Evolutionary conservation across 2,797 vertebrate species (phyloP), one percentile per base, ranked within the genome.

Genomic region (Falco naumanni): DNA sequence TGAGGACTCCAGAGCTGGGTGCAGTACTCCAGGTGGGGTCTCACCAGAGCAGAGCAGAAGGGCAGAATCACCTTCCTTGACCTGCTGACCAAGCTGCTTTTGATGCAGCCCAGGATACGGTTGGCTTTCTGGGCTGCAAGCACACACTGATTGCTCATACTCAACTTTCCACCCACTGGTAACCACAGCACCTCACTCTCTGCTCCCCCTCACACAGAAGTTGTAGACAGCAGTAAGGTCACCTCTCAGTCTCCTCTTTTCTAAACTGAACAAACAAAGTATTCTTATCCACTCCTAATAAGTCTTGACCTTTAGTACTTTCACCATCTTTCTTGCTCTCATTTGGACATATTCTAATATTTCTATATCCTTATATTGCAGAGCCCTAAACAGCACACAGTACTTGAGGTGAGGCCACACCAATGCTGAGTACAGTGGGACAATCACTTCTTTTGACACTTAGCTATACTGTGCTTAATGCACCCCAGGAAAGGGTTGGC

Each of bases 111-210:
- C 16, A 43, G 66, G 31, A 18, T 37, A 37, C 10, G 15, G 7
- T 6, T 66, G 5, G 24, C 43, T 43, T 43, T 43, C 43, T 43
- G 43, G 43, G 16, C 60, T 78, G 14, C 2, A 3, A 50, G 11
- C 0, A 0, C 17, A 34, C 20, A 43, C 14, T 50, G 41, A 14
- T 18, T 28, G 9, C 11, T 72, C 19, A 31, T 8, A 12, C 12
- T 33, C 10, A 72, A 1, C 54, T 34, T 45, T 57, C 24, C 13
- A 43, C 25, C 7, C 34, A 43, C 13, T 39, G 9, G 16, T 33
- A 43, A 13, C 13, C n/a, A 21, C 75, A 65, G 5, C 20, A 81
- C 10, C 15, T 80, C 29, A 16, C 11, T 47, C 33, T 66, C 43
- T 4, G 6, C 26, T 54, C 5, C 3, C 2, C 3, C 3, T 69